Conservation (phyloP, 2,113 vertebrate species). For the Pristiophorus japonicus region DNA sequence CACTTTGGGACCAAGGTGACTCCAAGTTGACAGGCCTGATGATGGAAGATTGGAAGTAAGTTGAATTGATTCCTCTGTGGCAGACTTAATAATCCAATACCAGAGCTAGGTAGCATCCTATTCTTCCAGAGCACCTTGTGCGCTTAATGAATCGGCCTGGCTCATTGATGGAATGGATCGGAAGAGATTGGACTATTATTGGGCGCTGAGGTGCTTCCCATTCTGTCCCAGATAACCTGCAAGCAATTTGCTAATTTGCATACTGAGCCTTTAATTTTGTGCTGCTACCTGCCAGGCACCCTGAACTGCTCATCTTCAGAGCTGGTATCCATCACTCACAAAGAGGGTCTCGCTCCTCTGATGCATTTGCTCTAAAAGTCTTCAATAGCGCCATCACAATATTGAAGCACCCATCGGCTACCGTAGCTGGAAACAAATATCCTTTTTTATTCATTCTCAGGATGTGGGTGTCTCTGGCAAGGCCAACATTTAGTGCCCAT, state of each 20-base stretch:
- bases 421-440: not conserved
- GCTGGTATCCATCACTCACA: not conserved
- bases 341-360: not conserved
- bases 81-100: not conserved
- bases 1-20: not conserved
- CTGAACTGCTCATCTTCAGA: not conserved
- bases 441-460: not conserved
- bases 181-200: not conserved
- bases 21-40: not conserved
- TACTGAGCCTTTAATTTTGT: not conserved
- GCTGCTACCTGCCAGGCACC: not conserved
- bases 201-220: not conserved
- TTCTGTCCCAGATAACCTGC: not conserved
- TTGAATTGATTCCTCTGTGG: not conserved
- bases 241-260: not conserved
- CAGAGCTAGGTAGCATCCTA: not conserved
- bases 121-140: not conserved
- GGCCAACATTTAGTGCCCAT: not conserved
- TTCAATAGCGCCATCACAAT: not conserved
- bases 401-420: not conserved
- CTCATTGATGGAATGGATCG: not conserved
- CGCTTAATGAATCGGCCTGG: not conserved
- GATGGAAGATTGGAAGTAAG: not conserved
- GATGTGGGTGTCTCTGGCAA: not conserved
- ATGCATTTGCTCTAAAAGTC: not conserved